Conservation (phyloP, 2,113 vertebrate species). For the Piaya cayana region DNA sequence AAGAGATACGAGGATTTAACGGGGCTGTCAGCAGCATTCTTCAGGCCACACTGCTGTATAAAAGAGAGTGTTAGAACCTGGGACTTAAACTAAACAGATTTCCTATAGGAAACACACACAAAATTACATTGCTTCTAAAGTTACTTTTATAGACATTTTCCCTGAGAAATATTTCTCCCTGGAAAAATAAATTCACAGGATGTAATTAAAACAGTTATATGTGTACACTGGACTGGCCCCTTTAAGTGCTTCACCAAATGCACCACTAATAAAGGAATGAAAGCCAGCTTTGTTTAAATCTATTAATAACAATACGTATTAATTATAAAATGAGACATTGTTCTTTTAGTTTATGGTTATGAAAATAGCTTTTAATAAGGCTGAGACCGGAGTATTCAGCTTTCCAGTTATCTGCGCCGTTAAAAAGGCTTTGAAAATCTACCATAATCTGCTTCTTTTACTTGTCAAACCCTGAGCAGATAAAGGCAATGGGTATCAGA, state of each 20-base stretch:
- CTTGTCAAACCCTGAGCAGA: not conserved
- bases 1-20: not conserved
- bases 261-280: conserved; percentile 54
- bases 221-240: conserved; percentile 49
- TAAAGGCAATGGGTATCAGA: not conserved
- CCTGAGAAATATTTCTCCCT: conserved; percentile 71
- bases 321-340: conserved; percentile 34
- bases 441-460: not conserved
- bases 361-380: conserved; percentile 1
- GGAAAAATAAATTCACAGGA: conserved; percentile 78
- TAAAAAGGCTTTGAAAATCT: not conserved
- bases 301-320: conserved; percentile 54
- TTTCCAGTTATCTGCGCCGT: not conserved
- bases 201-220: conserved; percentile 70
- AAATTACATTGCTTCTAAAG: conserved; percentile 51
- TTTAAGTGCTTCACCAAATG: conserved; percentile 75
- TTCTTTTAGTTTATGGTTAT: not conserved
- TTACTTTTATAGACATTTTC: conserved; percentile 73
- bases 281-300: conserved; percentile 72
- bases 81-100: conserved; percentile 74
- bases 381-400: not conserved
- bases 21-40: conserved; percentile 24
- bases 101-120: conserved; percentile 73
- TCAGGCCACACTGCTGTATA: not conserved
- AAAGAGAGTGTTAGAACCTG: conserved; percentile 32